Percentiles rank a stretch among this genome's conserved stretches.
These are phyloP conservation scores for Meles meles DNA, from an alignment of 2,113 vertebrate genomes.

Conservation along the genomic window DNA sequence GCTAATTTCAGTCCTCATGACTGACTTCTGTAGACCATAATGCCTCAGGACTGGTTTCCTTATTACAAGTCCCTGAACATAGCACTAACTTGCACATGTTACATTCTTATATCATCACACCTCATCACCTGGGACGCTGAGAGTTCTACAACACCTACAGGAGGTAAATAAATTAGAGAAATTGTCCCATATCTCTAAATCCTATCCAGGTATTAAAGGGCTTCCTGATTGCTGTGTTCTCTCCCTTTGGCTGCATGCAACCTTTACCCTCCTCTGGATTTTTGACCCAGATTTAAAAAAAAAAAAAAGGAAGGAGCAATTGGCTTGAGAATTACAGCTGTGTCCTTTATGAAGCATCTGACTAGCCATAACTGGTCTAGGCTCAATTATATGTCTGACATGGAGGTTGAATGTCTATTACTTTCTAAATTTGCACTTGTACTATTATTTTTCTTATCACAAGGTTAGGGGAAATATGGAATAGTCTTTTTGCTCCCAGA, in stretches of 20 bases:
- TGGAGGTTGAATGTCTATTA: not conserved
- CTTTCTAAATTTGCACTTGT: not conserved
- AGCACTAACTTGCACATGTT: not conserved
- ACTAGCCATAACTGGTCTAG: not conserved
- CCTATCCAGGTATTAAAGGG: not conserved
- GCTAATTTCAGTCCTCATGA: not conserved
- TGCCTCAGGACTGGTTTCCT: not conserved
- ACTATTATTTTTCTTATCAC: not conserved
- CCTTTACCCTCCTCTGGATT: not conserved
- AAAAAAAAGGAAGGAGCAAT: not conserved
- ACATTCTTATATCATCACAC: not conserved
- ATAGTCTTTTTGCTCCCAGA: not conserved
- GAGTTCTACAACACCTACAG: not conserved
- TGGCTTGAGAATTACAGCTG: not conserved
- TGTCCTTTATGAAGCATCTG: not conserved
- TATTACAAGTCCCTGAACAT: not conserved
- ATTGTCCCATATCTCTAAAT: not conserved
- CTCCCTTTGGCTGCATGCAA: not conserved
- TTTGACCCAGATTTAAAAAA: not conserved
- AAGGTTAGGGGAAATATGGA: not conserved
- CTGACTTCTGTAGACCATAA: not conserved
- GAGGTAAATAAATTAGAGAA: not conserved
- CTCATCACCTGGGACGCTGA: not conserved
- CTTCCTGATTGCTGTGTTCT: not conserved
- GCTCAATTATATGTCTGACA: not conserved